Base-by-base conservation (phyloP, 2,113 vertebrate species). In the Vicugna pacos region DNA sequence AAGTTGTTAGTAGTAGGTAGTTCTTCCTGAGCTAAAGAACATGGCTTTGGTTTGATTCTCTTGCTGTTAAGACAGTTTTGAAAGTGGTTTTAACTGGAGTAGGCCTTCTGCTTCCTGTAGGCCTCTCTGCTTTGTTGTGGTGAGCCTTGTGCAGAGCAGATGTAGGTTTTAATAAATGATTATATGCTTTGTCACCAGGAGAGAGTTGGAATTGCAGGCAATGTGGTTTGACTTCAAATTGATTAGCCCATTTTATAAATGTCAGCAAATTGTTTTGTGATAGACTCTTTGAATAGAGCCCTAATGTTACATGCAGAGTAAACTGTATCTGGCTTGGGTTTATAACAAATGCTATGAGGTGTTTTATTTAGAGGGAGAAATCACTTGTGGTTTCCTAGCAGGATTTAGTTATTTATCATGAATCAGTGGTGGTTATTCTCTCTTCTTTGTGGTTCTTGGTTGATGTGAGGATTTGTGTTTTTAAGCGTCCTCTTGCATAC, bases 191-290 rank as follows among this genome's bases (percentile, higher is more conserved):
- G 98, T 98, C 98, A 98, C 98, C 92, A 96, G 86, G 96, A 98
- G 98, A 98, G 98, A 98, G 98, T 97, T 98, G 97, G 98, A 98
- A 97, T 98, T 92, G 95, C 97, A 98, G 98, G 98, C 98, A 98
- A 97, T 98, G 98, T 60, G 97, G 97, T 98, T 98, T 98, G 98
- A 98, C 98, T 99, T 98, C 97, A 98, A 97, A 98, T 98, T 98
- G 98, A 98, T 98, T 98, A 99, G 98, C 97, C 93, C 96, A 96
- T 99, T 98, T 99, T 98, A 98, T 98, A 98, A 98, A 98, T 98
- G 98, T 98, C 98, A 98, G 98, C 97, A 98, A 97, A 98, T 98
- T 98, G 98, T 98, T 98, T 98, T 97, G 96, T 98, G 89, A 92
- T 93, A 98, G 90, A 96, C 97, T 97, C 96, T 98, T 98, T 98